Conservation (phyloP, 1,140 invertebrate genomes). For the Watersipora subatra region DNA sequence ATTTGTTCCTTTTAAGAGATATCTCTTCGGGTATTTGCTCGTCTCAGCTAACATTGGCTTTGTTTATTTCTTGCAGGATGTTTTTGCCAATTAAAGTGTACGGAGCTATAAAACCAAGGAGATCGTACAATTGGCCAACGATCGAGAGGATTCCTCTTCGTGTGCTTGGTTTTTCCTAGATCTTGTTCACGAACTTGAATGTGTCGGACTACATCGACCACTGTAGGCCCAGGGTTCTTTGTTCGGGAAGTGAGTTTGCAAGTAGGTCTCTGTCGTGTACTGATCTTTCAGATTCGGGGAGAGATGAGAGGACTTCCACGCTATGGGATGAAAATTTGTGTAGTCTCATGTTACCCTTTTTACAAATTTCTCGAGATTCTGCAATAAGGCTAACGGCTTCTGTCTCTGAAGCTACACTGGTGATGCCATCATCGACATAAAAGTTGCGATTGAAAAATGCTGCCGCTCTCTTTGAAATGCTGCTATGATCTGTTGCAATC, state of each 20-base stretch:
- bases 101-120: conserved; percentile 36
- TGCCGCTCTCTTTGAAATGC: not conserved
- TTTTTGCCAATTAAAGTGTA: conserved; percentile 34
- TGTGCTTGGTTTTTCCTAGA: not conserved
- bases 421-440: conserved; percentile 5
- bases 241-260: not conserved
- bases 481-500: not conserved
- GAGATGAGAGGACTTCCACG: not conserved
- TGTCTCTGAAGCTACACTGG: not conserved
- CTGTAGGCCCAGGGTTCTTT: conserved; percentile 11
- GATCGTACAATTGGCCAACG: conserved; percentile 34
- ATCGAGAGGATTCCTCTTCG: conserved; percentile 4
- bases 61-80: conserved; percentile 31
- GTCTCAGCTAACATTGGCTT: conserved; percentile 16
- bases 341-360: not conserved
- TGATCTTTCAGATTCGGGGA: not conserved
- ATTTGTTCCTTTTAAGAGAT: conserved; percentile 7
- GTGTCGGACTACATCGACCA: conserved; percentile 9
- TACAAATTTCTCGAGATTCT: not conserved
- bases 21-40: not conserved
- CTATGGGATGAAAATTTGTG: not conserved
- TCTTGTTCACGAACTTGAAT: conserved; percentile 8
- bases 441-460: conserved; percentile 1
- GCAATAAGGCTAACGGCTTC: not conserved
- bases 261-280: not conserved